A percentile compares a stretch with the other conserved stretches of the same genome.
These are phyloP conservation scores for Agriotes lineatus DNA, from an alignment of 2,888 invertebrate genomes.

Conservation along the genomic window DNA sequence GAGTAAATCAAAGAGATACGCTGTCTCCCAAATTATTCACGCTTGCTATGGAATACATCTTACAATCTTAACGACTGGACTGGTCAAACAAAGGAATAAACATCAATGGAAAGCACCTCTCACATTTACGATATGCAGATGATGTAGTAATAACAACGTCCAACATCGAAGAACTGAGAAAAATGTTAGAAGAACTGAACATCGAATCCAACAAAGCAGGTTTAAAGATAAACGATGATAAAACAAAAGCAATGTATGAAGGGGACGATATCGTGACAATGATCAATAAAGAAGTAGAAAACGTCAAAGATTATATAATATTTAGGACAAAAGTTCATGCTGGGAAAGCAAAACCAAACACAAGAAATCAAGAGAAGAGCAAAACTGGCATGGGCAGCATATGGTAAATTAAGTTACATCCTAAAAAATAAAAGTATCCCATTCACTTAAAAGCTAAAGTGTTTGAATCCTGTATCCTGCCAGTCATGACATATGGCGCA, in stretches of 20 bases:
- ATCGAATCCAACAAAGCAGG: background rate
- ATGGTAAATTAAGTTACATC: no score
- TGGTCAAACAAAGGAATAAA: slow-evolving; percentile 4
- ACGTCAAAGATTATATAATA: background rate
- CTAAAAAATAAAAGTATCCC: slow-evolving; percentile 7
- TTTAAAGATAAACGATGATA: background rate
- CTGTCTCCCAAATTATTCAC: background rate
- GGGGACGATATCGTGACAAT: background rate
- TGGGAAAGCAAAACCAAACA: slow-evolving; percentile 3
- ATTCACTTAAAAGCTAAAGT: background rate
- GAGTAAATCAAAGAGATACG: background rate
- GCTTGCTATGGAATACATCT: background rate
- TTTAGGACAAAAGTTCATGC: background rate
- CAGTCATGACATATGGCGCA: slow-evolving; percentile 12
- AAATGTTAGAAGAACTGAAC: slow-evolving; percentile 1
- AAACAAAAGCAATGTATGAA: background rate
- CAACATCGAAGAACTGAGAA: background rate
- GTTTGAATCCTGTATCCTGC: slow-evolving; percentile 5
- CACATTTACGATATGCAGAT: slow-evolving; percentile 1
- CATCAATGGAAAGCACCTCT: background rate
- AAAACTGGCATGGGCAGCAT: background rate
- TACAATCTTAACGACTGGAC: no score
- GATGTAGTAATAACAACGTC: background rate
- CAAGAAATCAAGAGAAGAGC: slow-evolving; percentile 5
- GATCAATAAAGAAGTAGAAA: background rate